Conservation (phyloP, 1,140 invertebrate species). For the Danaus melanippus region DNA sequence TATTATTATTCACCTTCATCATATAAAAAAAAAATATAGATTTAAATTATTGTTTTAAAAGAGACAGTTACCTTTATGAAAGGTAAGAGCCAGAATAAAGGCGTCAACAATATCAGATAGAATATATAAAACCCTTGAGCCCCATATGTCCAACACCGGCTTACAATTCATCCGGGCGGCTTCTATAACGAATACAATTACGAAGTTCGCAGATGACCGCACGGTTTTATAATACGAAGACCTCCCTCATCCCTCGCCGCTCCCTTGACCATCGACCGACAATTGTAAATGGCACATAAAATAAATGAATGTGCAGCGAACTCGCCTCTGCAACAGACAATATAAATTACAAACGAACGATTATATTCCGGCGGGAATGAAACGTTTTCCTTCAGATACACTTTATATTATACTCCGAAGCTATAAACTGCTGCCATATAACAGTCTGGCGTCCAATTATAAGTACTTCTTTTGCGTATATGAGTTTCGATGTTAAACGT, state of each 20-base stretch:
- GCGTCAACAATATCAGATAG: no score
- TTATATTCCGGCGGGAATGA: conserved; percentile 72
- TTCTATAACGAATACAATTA: conserved; percentile 67
- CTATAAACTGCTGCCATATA: not conserved
- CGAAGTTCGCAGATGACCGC: conserved; percentile 70
- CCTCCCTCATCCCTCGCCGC: conserved; percentile 47
- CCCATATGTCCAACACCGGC: conserved; percentile 19
- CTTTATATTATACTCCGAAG: conserved; percentile 33
- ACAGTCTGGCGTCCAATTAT: no score
- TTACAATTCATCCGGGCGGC: conserved; percentile 43
- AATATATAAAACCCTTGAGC: conserved; percentile 4
- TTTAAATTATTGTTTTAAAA: no score
- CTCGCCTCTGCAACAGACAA: conserved; percentile 73
- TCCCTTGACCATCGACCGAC: conserved; percentile 74
- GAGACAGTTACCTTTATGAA: no score
- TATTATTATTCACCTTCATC: no score
- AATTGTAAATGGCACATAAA: conserved; percentile 75
- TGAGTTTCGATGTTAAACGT: no score
- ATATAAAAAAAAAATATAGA: no score
- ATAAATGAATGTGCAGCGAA: conserved; percentile 74
- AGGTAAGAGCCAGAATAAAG: no score
- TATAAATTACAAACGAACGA: conserved; percentile 74
- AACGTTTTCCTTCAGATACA: conserved; percentile 65
- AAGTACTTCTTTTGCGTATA: no score
- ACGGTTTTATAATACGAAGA: conserved; percentile 73